These are phyloP conservation scores for Cephalopterus ornatus DNA, from an alignment of 2,113 vertebrate species.

Conservation along the genomic window DNA sequence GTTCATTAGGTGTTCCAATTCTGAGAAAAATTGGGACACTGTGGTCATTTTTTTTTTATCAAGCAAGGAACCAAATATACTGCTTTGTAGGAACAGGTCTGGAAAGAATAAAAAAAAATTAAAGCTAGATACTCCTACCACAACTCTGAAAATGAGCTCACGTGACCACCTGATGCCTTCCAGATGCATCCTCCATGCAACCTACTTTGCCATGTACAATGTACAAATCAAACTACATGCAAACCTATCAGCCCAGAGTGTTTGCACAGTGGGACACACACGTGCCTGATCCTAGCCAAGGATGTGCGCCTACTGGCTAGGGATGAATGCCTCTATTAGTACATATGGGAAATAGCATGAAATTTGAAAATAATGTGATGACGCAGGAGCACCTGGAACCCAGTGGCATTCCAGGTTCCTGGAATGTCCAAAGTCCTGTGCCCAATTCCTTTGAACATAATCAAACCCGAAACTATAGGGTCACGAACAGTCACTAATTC, in stretches of 20 bases:
- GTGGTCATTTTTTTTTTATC: background rate
- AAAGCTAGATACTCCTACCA: background rate
- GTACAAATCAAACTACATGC: background rate
- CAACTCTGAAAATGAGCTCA: background rate
- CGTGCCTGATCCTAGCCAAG: background rate
- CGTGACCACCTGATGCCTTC: background rate
- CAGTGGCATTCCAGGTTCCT: background rate
- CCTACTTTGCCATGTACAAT: background rate
- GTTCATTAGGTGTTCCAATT: conserved; percentile 1
- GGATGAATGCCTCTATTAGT: background rate
- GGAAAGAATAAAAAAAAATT: background rate
- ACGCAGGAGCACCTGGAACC: background rate
- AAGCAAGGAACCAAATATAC: background rate
- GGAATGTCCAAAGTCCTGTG: background rate
- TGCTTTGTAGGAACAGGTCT: background rate
- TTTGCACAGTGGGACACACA: background rate
- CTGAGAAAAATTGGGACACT: conserved; percentile 26
- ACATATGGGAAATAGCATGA: background rate
- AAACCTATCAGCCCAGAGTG: background rate
- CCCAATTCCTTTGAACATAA: background rate
- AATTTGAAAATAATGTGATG: background rate
- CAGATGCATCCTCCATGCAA: background rate
- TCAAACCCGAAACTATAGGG: background rate
- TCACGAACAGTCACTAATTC: background rate
- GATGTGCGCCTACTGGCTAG: background rate